Percentiles rank a stretch among this genome's conserved stretches.
These are phyloP conservation scores for Drosophila subsilvestris DNA, from an alignment of 2,888 invertebrate genomes.

Conservation along the genomic window DNA sequence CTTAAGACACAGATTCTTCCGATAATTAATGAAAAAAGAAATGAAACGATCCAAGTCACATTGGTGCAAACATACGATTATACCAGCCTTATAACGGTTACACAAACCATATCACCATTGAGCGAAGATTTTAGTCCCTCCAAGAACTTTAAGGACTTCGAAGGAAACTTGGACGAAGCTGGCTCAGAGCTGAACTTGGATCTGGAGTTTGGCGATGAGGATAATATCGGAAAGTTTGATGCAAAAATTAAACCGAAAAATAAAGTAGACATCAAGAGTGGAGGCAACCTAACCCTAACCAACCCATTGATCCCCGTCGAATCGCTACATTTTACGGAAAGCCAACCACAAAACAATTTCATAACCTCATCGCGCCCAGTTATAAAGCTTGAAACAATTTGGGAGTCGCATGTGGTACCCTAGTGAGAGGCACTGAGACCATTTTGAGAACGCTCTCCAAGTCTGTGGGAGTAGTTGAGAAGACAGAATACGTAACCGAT, in stretches of 20 bases:
- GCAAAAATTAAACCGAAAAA: constrained; percentile 58
- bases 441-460: constrained; percentile 91
- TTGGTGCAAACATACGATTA: constrained; percentile 95
- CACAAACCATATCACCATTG: constrained; percentile 94
- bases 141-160: constrained; percentile 94
- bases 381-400: constrained; percentile 90
- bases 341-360: constrained; percentile 84
- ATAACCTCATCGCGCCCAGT: constrained; percentile 92
- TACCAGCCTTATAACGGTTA: constrained; percentile 94
- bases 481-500: constrained; percentile 91
- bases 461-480: constrained; percentile 90
- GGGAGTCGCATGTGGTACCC: constrained; percentile 92
- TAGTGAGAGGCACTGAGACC: constrained; percentile 90
- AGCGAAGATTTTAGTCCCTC: constrained; percentile 93
- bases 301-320: constrained; percentile 41
- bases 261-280: constrained; percentile 46
- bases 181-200: constrained; percentile 94
- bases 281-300: constrained; percentile 49
- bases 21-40: constrained; percentile 89
- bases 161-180: constrained; percentile 93
- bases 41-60: constrained; percentile 90
- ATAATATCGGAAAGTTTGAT: constrained; percentile 85
- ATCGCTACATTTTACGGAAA: constrained; percentile 70
- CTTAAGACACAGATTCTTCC: constrained; percentile 95
- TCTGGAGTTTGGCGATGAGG: constrained; percentile 93